phyloP scores from a whole-genome alignment of 2,888 invertebrate genomes.

The Brenthis daphne region DNA sequence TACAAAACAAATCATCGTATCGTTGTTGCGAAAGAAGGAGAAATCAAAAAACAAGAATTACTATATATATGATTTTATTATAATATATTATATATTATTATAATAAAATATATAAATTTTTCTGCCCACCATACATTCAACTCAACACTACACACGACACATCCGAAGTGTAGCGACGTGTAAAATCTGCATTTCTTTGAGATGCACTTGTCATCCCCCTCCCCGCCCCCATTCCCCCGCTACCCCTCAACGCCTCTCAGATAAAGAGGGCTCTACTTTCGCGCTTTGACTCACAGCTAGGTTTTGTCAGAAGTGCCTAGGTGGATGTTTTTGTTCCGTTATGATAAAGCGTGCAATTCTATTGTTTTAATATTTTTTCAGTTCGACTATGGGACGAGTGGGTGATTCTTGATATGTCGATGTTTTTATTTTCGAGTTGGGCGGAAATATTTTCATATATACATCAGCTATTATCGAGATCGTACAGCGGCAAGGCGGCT shows the following conservation, averaged over 20 bases:
- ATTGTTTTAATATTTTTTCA: constrained; percentile 44
- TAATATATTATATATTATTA: constrained; percentile 8
- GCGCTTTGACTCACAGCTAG: constrained; percentile 74
- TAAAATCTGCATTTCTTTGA: constrained; percentile 83
- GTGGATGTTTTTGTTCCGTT: constrained; percentile 53
- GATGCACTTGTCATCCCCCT: constrained; percentile 75
- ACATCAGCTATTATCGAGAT: too few species aligned
- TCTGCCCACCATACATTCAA: constrained; percentile 53
- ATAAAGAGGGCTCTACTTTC: constrained; percentile 79
- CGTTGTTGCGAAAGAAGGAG: too few species aligned
- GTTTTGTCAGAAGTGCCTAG: constrained; percentile 67
- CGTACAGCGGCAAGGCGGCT: too few species aligned
- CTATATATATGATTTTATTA: neutral
- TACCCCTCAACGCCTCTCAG: constrained; percentile 64
- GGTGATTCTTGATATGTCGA: constrained; percentile 24
- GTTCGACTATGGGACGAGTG: constrained; percentile 32
- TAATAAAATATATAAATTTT: neutral
- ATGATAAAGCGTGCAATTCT: constrained; percentile 50
- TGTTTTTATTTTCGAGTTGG: constrained; percentile 1
- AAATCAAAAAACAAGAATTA: too few species aligned
- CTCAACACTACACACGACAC: constrained; percentile 68
- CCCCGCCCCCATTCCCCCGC: constrained; percentile 41
- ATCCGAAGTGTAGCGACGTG: constrained; percentile 80
- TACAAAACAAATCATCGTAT: too few species aligned
- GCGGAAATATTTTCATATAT: too few species aligned